Conservation (phyloP, 2,888 invertebrate genomes). For the Epinotia ramella region DNA sequence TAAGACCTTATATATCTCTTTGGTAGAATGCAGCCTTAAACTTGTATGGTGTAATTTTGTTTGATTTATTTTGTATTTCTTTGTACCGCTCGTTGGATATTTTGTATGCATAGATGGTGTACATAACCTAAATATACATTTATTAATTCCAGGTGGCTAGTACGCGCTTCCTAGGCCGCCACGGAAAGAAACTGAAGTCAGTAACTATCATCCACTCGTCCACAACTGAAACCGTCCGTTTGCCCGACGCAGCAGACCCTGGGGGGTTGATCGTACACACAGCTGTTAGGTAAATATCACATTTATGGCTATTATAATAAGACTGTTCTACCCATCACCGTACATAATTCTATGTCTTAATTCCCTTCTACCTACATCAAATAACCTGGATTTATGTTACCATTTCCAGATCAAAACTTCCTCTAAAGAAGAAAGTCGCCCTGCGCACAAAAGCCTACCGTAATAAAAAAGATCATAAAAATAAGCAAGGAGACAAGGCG, state of each 20-base stretch:
- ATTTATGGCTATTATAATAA: background rate
- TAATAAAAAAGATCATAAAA: constrained; percentile 80
- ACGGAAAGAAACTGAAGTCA: constrained; percentile 92
- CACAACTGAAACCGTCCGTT: constrained; percentile 94
- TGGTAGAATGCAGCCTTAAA: background rate
- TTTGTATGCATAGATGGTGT: background rate
- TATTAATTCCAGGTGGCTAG: constrained; percentile 88
- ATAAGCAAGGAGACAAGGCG: constrained; percentile 73
- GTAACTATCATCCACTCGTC: constrained; percentile 96
- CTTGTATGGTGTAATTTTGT: background rate
- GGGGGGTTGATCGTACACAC: constrained; percentile 92
- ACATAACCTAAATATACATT: background rate
- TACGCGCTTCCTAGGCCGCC: constrained; percentile 92
- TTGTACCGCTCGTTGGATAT: background rate
- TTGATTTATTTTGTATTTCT: background rate
- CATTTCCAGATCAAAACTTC: constrained; percentile 90
- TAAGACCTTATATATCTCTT: too few species aligned
- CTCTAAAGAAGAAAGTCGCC: constrained; percentile 93
- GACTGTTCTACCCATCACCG: background rate
- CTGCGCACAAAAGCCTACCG: constrained; percentile 86
- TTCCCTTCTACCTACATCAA: constrained; percentile 11
- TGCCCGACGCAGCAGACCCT: constrained; percentile 90
- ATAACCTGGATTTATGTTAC: constrained; percentile 14
- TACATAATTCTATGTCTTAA: background rate
- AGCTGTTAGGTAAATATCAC: constrained; percentile 85